Evolutionary conservation across 2,113 vertebrate genomes (phyloP).

Genomic region (Cynopterus brachyotis): DNA sequence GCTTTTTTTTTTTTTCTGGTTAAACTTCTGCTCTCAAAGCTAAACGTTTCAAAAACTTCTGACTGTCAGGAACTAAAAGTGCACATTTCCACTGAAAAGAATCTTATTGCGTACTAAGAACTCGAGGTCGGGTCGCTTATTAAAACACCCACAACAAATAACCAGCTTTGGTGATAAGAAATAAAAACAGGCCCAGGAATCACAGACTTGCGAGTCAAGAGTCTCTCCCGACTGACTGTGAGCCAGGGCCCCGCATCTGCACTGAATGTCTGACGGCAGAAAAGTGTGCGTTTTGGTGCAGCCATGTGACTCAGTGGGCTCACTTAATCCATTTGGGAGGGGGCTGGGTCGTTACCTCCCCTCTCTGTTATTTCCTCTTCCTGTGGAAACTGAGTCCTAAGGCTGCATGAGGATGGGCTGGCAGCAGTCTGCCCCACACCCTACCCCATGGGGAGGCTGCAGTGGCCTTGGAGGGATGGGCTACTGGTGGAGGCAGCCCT

Average conservation of each 20-base stretch:
- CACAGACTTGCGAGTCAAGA: background rate
- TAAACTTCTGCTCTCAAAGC: constrained; percentile 3
- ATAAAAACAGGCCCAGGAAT: background rate
- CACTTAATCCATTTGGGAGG: background rate
- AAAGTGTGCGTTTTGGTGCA: background rate
- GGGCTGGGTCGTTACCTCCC: background rate
- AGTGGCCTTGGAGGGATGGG: accelerated
- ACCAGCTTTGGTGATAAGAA: background rate
- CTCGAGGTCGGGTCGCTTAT: background rate
- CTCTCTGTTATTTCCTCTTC: background rate
- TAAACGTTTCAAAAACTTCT: background rate
- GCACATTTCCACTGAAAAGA: background rate
- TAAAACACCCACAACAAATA: background rate
- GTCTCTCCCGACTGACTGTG: background rate
- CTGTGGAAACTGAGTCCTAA: background rate
- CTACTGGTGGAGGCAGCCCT: background rate
- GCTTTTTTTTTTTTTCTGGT: background rate
- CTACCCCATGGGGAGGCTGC: accelerated
- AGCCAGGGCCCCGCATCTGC: background rate
- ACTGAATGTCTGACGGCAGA: background rate
- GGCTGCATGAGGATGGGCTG: background rate
- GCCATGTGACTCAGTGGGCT: background rate
- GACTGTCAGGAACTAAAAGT: background rate
- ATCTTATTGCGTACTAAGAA: background rate
- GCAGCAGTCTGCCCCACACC: background rate